Evolutionary conservation across 2,888 invertebrate genomes (phyloP).

Genomic region (Dorcus parallelipipedus): DNA sequence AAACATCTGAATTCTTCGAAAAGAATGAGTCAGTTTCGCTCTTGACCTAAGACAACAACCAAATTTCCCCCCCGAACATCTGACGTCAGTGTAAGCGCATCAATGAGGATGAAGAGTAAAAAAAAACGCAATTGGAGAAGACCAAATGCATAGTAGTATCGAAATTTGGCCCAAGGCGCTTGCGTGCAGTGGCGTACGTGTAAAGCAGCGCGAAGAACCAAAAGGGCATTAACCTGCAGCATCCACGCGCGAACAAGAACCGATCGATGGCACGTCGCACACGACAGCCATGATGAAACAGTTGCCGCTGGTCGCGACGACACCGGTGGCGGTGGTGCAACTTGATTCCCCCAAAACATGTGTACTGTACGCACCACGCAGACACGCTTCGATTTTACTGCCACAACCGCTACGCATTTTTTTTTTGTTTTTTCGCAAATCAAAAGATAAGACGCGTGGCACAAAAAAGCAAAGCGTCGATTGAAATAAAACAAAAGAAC

Average conservation of each 20-base stretch:
- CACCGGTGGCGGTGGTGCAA: slow-evolving; percentile 1
- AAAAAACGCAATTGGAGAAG: not conserved
- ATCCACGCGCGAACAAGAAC: slow-evolving; percentile 28
- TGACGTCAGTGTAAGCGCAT: too few species aligned
- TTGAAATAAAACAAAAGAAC: too few species aligned
- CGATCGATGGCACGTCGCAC: slow-evolving; percentile 34
- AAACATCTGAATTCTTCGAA: too few species aligned
- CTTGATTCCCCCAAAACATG: slow-evolving; percentile 11
- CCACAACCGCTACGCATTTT: not conserved
- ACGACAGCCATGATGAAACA: slow-evolving; percentile 31
- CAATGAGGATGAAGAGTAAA: not conserved
- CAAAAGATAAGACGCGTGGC: slow-evolving; percentile 7
- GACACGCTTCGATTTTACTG: slow-evolving; percentile 1
- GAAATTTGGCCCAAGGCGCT: not conserved
- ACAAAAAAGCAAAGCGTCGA: too few species aligned
- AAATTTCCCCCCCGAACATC: not conserved
- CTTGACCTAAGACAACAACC: not conserved
- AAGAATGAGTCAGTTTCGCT: not conserved
- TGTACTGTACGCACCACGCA: slow-evolving; percentile 6
- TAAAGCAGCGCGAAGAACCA: slow-evolving; percentile 29
- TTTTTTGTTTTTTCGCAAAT: not conserved
- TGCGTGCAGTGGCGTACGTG: slow-evolving; percentile 15
- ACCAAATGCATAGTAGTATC: not conserved
- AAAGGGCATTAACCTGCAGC: slow-evolving; percentile 36
- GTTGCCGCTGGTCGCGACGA: slow-evolving; percentile 19